Percentiles rank a stretch among this genome's conserved stretches.
Conservation (phyloP, 2,797 vertebrate species). For the Eospalax fontanierii region DNA sequence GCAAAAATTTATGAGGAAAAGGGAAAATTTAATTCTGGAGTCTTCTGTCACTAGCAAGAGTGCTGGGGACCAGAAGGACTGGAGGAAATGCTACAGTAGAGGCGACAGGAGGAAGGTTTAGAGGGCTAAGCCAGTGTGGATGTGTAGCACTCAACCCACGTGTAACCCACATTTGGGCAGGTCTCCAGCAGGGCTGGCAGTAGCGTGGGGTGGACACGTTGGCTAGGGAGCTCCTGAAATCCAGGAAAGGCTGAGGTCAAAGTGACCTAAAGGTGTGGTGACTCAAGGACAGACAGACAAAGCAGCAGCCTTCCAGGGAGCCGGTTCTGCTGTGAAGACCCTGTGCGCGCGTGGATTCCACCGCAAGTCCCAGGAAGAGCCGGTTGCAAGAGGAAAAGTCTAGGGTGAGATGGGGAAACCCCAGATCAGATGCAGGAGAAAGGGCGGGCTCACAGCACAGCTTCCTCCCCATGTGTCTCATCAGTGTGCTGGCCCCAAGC, state of each 20-base stretch:
- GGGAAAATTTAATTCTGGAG: constrained; percentile 72
- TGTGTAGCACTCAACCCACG: background rate
- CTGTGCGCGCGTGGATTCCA: background rate
- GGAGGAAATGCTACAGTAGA: background rate
- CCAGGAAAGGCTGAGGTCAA: background rate
- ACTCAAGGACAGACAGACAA: background rate
- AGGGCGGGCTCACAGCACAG: background rate
- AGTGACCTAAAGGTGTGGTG: background rate
- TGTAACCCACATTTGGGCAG: no score
- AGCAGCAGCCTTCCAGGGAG: background rate
- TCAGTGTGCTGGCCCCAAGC: background rate
- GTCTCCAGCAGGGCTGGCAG: background rate
- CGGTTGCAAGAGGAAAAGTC: background rate
- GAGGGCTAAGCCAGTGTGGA: background rate
- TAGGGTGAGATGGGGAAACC: no score
- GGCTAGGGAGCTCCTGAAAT: background rate
- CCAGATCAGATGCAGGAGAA: background rate
- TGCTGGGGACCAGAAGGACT: background rate
- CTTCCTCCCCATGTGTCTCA: background rate
- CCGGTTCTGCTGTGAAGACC: background rate
- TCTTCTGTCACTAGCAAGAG: constrained; percentile 57
- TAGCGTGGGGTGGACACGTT: background rate
- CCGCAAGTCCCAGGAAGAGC: background rate
- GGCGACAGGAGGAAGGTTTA: background rate
- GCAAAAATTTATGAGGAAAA: constrained; percentile 74